Conservation (phyloP, 2,888 invertebrate genomes). For the Morinoia aosen region DNA sequence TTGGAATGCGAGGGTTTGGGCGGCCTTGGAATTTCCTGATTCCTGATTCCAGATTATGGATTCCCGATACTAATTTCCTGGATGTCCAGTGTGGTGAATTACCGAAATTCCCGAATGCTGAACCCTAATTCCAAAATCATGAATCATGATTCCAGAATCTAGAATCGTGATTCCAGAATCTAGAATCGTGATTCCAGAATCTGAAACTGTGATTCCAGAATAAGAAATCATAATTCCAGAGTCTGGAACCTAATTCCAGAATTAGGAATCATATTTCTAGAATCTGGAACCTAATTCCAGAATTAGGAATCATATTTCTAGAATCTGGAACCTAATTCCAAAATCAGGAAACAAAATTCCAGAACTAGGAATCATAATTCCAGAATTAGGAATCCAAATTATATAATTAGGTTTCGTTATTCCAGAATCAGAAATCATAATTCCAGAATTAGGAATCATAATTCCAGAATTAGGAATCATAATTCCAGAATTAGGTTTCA, state of each 20-base stretch:
- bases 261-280: background rate
- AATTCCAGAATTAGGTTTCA: background rate
- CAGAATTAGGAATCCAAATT: too few species aligned
- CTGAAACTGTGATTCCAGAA: too few species aligned
- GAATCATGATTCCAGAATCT: background rate
- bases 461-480: background rate
- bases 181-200: background rate
- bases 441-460: background rate
- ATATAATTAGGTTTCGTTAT: too few species aligned
- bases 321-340: background rate
- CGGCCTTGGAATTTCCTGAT: background rate
- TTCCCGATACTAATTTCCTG: background rate
- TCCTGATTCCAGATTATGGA: background rate
- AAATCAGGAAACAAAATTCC: background rate
- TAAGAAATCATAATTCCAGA: background rate
- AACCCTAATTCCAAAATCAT: background rate
- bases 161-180: background rate
- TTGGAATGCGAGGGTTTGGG: too few species aligned
- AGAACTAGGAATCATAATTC: background rate
- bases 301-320: background rate
- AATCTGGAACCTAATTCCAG: background rate
- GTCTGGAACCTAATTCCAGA: background rate
- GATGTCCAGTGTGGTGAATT: background rate
- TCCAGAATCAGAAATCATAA: background rate
- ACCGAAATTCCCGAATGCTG: too few species aligned